phyloP scores from a whole-genome alignment of 2,888 invertebrate genomes.

The Rugalucina vietnamica region DNA sequence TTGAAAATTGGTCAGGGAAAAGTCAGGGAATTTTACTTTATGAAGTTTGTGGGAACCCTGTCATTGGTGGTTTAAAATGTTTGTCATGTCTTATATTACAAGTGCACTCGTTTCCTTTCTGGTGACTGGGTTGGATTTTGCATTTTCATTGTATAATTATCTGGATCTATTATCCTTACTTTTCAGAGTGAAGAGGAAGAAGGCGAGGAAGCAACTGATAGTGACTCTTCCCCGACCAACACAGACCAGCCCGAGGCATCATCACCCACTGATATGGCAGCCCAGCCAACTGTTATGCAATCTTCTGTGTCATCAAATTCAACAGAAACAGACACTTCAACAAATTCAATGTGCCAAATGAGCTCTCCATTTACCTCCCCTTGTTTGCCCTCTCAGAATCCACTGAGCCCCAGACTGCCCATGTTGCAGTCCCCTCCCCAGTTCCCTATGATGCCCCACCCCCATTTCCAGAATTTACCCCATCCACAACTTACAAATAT shows the following conservation, averaged over 20 bases:
- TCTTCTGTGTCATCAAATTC: neutral
- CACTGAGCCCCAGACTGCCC: neutral
- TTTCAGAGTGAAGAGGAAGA: constrained; percentile 50
- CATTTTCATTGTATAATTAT: neutral
- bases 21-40: too few relatives aligned
- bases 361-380: neutral
- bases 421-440: neutral
- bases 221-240: constrained; percentile 14
- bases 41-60: too few relatives aligned
- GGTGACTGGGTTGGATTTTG: neutral
- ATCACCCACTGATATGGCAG: neutral
- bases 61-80: too few relatives aligned
- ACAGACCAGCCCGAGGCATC: neutral
- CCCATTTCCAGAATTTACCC: neutral
- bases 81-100: too few relatives aligned
- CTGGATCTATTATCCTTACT: neutral
- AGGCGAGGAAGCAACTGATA: constrained; percentile 66
- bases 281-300: neutral
- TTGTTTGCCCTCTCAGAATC: neutral
- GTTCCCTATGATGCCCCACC: neutral
- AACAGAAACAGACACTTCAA: neutral
- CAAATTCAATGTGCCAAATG: neutral
- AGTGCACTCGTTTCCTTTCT: too few relatives aligned
- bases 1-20: too few relatives aligned
- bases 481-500: neutral